Evolutionary conservation across 2,888 invertebrate species (phyloP), one percentile per base, ranked within the genome.

Genomic region (Idaea aversata): DNA sequence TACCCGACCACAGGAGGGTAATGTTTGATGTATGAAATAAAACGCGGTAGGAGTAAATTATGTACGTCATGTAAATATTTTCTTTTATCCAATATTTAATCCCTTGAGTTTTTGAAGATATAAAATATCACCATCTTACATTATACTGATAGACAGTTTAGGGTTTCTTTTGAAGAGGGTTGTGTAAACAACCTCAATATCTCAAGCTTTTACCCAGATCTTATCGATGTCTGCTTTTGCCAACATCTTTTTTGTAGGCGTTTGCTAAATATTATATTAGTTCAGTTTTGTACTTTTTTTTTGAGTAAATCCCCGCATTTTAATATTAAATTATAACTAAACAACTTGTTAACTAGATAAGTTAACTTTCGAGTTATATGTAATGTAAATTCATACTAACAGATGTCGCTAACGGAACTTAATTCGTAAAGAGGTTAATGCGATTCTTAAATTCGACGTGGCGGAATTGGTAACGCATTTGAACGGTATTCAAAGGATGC

Each of bases 101-200:
- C 67, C 65, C 59, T 34, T 25, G 66, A 62, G 70, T 59, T 66
- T 10, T 61, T 65, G 38, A 61, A 63, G 64, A 64, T 61, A 64
- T 67, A 65, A 67, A 65, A 67, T 66, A 71, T 66, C 61, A 63
- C 63, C n/a, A 64, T 38, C 62, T 63, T 62, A 66, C 66, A 67
- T 64, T 68, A 65, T 59, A 62, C 70, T 65, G 63, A 68, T 60
- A 72, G 71, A 74, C 70, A 73, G 68, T 64, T 62, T 64, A 68
- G 73, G 74, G 72, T 73, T 78, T 72, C 73, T 63, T 73, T 75
- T 80, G 77, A 79, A 74, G 74, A 79, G 79, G 80, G 78, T 78
- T 74, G 69, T 75, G 75, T 74, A 77, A 79, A 80, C 73, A 79
- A 71, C 67, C 62, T 67, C 59, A 64, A 65, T 68, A 66, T 70